Evolutionary conservation across 2,113 vertebrate genomes (phyloP), one percentile per base, ranked within the genome.

Genomic region (Daubentonia madagascariensis): DNA sequence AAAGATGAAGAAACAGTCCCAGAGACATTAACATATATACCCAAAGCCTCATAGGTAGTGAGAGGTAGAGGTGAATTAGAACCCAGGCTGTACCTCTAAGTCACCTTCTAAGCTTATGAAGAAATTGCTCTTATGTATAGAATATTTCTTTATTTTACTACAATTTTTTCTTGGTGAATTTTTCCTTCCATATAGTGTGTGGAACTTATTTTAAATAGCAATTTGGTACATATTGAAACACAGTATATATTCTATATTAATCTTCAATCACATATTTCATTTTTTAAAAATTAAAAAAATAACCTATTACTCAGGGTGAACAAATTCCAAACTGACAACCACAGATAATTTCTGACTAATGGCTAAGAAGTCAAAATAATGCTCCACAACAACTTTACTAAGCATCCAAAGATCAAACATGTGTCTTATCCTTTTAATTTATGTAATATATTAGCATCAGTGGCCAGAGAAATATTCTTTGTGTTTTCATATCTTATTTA

Each of bases 121-220:
- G 50, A 75, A 90, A 81, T 23, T 63, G 11, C 20, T 93, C 50
- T 94, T 61, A 28, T 28, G 10, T 28, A 61, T 22, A 57, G 54
- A 57, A 57, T 57, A 57, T 57, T 57, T 57, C 54, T 57, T 61
- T 79, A 88, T 48, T 95, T 84, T 87, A 89, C 18, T 57, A 45
- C 1, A 54, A n/a, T 45, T 89, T 57, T 87, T 96, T 79, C 37
- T 89, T 79, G 23, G 22, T 59, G 20, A 93, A 86, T 75, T 85
- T 93, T 94, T 35, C 63, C 30, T 87, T 78, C 87, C 14, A 76
- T 76, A 48, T 23, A 68, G 32, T 75, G 37, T 68, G 48, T 59
- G 13, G 81, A 95, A 83, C 9, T 87, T 6, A 93, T 81, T 95
- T 80, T 54, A 92, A 85, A 68, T 45, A 94, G 84, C 32, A 85